Conservation (phyloP, 2,888 invertebrate genomes). For the Omphaloscelis lunosa region DNA sequence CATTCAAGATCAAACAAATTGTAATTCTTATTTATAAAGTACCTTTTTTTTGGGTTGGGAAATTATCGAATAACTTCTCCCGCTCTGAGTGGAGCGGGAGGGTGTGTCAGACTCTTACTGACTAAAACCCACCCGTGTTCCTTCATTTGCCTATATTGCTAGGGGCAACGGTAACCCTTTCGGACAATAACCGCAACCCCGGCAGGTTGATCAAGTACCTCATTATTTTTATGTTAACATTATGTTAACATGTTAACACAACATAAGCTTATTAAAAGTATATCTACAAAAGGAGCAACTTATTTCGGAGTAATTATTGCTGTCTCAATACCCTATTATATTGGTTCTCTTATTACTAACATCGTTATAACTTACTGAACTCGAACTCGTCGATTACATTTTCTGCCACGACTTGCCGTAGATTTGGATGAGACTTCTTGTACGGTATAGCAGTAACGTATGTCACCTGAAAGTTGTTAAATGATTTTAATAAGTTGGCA, state of each 20-base stretch:
- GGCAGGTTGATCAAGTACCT: too few relatives aligned
- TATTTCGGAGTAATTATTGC: constrained; percentile 1
- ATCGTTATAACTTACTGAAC: constrained; percentile 54
- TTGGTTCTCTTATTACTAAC: not conserved
- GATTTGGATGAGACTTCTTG: constrained; percentile 64
- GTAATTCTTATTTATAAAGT: not conserved
- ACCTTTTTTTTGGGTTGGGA: too few relatives aligned
- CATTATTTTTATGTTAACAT: too few relatives aligned
- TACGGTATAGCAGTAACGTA: constrained; percentile 69
- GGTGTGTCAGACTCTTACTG: too few relatives aligned
- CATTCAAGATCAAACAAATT: not conserved
- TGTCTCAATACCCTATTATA: not conserved
- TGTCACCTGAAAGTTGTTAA: constrained; percentile 70
- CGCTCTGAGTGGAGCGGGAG: too few relatives aligned
- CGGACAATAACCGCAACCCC: too few relatives aligned
- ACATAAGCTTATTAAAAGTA: not conserved
- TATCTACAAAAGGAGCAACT: not conserved
- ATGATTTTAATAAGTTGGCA: not conserved
- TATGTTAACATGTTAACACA: too few relatives aligned
- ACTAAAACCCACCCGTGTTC: too few relatives aligned
- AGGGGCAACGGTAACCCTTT: too few relatives aligned
- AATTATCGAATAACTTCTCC: too few relatives aligned
- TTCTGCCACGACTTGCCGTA: constrained; percentile 70
- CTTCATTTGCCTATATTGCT: too few relatives aligned
- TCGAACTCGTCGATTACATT: constrained; percentile 55